These are phyloP conservation scores for Anolis carolinensis DNA, from an alignment of 2,113 vertebrate genomes.

Conservation along the genomic window DNA sequence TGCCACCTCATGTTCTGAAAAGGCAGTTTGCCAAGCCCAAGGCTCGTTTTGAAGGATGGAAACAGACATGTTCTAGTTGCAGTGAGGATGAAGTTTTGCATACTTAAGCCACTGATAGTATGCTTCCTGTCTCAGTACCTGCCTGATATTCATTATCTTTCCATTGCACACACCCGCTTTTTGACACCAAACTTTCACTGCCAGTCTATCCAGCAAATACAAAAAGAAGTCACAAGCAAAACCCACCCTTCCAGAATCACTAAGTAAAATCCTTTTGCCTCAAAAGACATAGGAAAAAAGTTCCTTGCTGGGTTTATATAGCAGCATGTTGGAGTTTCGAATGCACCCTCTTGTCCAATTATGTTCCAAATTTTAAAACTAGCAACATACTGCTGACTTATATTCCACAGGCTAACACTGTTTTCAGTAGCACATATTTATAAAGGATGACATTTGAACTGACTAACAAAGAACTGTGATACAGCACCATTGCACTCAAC, in stretches of 20 bases:
- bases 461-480: slow-evolving; percentile 14
- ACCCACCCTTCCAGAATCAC: background rate
- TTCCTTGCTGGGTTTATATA: background rate
- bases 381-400: background rate
- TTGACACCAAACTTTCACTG: slow-evolving; percentile 14
- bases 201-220: background rate
- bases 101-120: background rate
- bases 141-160: background rate
- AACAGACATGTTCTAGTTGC: background rate
- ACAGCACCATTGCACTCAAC: slow-evolving; percentile 29
- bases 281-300: background rate
- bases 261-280: background rate
- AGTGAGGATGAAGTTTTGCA: background rate
- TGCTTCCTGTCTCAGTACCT: background rate
- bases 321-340: slow-evolving; percentile 4
- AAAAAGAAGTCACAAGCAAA: slow-evolving; percentile 7
- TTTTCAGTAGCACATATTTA: slow-evolving; percentile 30
- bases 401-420: slow-evolving; percentile 14
- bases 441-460: background rate
- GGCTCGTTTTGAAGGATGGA: background rate
- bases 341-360: background rate
- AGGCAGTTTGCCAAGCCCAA: background rate
- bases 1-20: background rate
- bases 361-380: background rate
- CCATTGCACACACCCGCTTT: slow-evolving; percentile 21